Percentiles rank a stretch among this genome's conserved stretches.
Conservation (phyloP, 1,140 invertebrate species). For the Choristoneura fumiferana region DNA sequence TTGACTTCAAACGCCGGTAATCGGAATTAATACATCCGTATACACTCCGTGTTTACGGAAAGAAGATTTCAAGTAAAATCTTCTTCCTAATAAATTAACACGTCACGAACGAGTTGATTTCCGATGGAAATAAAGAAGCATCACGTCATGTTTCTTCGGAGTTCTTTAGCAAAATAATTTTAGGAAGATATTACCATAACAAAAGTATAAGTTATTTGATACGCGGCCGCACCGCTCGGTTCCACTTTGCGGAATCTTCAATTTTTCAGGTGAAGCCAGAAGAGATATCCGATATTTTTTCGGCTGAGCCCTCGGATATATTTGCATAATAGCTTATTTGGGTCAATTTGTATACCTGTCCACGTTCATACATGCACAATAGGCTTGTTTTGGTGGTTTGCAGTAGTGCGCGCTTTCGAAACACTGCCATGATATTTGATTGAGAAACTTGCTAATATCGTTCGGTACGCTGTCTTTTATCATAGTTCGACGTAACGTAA, state of each 20-base stretch:
- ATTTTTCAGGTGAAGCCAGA: conserved; percentile 54
- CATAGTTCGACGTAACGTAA: background rate
- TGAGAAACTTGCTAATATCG: conserved; percentile 5
- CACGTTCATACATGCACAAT: conserved; percentile 7
- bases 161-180: conserved; percentile 51
- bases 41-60: background rate
- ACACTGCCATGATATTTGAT: conserved; percentile 1
- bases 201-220: conserved; percentile 69
- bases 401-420: background rate
- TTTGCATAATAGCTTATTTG: conserved; percentile 56
- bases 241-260: conserved; percentile 47
- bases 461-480: background rate
- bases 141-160: background rate
- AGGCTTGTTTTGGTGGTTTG: background rate
- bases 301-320: conserved; percentile 18
- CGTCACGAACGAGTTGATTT: background rate
- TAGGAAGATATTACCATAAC: conserved; percentile 63
- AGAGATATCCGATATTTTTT: conserved; percentile 44
- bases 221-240: conserved; percentile 33
- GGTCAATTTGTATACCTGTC: conserved; percentile 36
- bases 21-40: background rate
- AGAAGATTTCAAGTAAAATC: background rate
- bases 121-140: background rate
- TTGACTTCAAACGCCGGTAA: background rate
- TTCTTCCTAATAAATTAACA: background rate